Percentiles rank a stretch among this genome's conserved stretches.
phyloP scores from a whole-genome alignment of 2,888 invertebrate genomes.

The Orthosia cruda region DNA sequence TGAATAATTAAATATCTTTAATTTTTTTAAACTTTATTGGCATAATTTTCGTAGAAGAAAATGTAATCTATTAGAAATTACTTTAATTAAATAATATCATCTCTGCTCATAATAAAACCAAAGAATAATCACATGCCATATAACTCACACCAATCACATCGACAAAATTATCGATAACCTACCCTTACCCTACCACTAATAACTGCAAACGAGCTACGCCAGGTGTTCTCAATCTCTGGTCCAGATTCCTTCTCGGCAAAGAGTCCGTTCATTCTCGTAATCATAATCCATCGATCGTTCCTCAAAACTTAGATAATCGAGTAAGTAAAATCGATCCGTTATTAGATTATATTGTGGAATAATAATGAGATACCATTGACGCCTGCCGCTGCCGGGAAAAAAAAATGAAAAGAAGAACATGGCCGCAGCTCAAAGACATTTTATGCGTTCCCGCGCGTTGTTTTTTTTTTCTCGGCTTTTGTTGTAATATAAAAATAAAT shows the following conservation, averaged over 20 bases:
- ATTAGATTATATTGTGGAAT: conserved; percentile 85
- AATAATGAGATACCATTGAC: conserved; percentile 77
- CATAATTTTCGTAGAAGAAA: no score
- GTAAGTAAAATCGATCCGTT: conserved; percentile 78
- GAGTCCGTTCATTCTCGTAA: conserved; percentile 76
- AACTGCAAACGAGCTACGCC: conserved; percentile 75
- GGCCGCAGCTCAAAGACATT: conserved; percentile 75
- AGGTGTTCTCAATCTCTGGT: conserved; percentile 81
- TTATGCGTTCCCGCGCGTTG: conserved; percentile 68
- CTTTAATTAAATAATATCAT: no score
- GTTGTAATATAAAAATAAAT: conserved; percentile 73
- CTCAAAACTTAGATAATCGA: conserved; percentile 84
- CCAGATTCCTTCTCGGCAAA: conserved; percentile 78
- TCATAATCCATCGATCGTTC: conserved; percentile 83
- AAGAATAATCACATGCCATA: no score
- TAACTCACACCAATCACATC: conserved; percentile 25
- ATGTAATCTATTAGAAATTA: no score
- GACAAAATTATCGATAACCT: conserved; percentile 58
- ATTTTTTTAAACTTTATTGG: no score
- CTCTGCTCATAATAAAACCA: background rate
- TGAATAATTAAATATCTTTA: no score
- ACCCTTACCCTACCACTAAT: background rate
- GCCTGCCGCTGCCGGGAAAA: conserved; percentile 73
- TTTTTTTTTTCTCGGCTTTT: conserved; percentile 68
- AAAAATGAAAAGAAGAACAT: conserved; percentile 60